Evolutionary conservation across 2,797 vertebrate genomes (phyloP).

Genomic region (Protonibea diacanthus): DNA sequence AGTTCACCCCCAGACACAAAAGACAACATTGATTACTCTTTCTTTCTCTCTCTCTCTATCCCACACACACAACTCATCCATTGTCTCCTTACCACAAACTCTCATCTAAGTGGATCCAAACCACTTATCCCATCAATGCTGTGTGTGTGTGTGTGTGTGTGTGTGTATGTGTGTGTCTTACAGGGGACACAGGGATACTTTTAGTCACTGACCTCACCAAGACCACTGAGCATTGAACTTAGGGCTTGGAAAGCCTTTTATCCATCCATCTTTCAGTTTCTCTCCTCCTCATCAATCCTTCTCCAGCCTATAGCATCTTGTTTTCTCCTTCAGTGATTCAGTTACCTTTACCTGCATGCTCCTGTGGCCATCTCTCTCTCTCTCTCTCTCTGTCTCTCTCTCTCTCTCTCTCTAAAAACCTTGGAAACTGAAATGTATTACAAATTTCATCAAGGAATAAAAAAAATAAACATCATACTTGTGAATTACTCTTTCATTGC

Average conservation of each 20-base stretch:
- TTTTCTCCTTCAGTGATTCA: conserved; percentile 69
- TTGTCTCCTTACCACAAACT: conserved; percentile 59
- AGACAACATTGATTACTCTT: conserved; percentile 63
- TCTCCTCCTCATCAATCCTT: conserved; percentile 59
- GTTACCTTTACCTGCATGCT: conserved; percentile 42
- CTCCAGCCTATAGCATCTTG: conserved; percentile 61
- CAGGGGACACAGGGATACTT: conserved; percentile 27
- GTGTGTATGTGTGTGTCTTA: conserved; percentile 1
- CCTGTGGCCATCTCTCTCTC: conserved; percentile 1
- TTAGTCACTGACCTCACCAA: conserved; percentile 53
- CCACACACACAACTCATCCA: conserved; percentile 30
- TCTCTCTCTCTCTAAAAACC: not conserved
- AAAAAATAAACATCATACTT: not conserved
- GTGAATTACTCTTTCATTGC: no score
- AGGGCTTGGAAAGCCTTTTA: conserved; percentile 63
- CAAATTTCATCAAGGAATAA: not conserved
- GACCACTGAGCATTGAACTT: conserved; percentile 63
- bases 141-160: conserved; percentile 4
- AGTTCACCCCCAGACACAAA: conserved; percentile 76
- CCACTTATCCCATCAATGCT: conserved; percentile 67
- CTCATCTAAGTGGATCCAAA: conserved; percentile 68
- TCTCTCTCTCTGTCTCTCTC: conserved; percentile 12
- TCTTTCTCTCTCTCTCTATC: conserved; percentile 19
- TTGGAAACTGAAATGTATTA: no score
- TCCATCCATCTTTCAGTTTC: conserved; percentile 51